phyloP scores from a whole-genome alignment of 2,888 invertebrate genomes.

The Oxycera nigricornis region DNA sequence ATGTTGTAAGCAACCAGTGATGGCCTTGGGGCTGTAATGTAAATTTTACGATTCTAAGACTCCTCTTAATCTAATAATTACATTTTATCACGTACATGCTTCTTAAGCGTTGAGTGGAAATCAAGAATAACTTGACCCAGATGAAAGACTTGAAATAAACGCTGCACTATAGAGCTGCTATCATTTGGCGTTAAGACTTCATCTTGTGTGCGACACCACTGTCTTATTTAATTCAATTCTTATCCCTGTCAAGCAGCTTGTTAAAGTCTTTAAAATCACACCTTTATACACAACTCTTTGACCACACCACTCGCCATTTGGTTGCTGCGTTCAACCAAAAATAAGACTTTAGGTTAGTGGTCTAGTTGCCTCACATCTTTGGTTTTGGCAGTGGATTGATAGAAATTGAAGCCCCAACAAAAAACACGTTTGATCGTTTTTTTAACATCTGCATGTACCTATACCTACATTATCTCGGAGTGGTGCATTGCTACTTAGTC shows the following conservation, averaged over 20 bases:
- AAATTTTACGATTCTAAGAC: not conserved
- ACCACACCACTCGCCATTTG: not conserved
- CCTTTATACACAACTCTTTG: conserved; percentile 11
- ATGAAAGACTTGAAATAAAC: conserved; percentile 44
- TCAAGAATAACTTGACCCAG: conserved; percentile 40
- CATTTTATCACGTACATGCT: not conserved
- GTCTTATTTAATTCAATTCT: not conserved
- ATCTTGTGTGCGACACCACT: conserved; percentile 40
- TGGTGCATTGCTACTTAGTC: conserved; percentile 19
- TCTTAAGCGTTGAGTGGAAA: not conserved
- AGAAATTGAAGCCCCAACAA: not conserved
- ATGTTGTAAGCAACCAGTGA: too few relatives aligned
- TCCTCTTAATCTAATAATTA: not conserved
- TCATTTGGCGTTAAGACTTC: conserved; percentile 43
- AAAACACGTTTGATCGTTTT: conserved; percentile 3
- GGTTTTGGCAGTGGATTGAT: not conserved
- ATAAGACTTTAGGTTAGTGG: conserved; percentile 11
- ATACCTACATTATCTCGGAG: conserved; percentile 11
- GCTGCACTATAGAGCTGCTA: conserved; percentile 30
- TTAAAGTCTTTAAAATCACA: not conserved
- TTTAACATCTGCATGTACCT: not conserved
- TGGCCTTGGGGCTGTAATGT: not conserved
- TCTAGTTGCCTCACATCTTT: conserved; percentile 11
- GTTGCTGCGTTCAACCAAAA: not conserved
- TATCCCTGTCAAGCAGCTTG: conserved; percentile 5